These are phyloP conservation scores for Pelecanus crispus DNA, from an alignment of 2,113 vertebrate species.

Conservation along the genomic window DNA sequence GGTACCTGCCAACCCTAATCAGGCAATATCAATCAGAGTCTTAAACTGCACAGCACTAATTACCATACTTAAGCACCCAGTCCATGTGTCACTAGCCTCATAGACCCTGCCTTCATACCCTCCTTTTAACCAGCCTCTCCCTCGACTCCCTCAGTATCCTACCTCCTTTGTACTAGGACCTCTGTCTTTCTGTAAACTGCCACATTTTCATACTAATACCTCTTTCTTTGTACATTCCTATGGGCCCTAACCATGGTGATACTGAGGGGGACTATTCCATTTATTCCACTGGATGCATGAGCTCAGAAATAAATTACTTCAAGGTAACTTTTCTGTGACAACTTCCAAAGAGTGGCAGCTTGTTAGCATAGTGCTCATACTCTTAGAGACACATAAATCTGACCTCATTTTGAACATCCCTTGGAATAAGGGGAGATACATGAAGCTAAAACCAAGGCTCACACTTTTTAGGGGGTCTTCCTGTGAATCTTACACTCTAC, in stretches of 20 bases:
- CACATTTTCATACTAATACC: neutral
- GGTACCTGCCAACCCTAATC: neutral
- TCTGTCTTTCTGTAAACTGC: neutral
- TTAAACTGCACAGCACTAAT: neutral
- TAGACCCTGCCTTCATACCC: neutral
- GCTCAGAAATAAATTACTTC: neutral
- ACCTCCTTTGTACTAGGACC: neutral
- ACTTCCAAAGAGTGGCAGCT: neutral
- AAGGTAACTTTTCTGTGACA: neutral
- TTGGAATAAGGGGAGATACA: neutral
- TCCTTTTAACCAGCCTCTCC: neutral
- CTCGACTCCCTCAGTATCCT: neutral
- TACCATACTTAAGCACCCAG: neutral
- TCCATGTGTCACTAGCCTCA: neutral
- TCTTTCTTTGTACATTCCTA: neutral
- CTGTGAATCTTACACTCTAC: neutral
- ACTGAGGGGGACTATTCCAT: neutral
- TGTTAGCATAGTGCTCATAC: neutral
- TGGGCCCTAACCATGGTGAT: neutral
- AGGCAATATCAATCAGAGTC: neutral
- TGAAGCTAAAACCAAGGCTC: neutral
- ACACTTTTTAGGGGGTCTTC: neutral
- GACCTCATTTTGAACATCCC: neutral
- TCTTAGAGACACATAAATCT: neutral
- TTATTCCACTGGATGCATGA: rapidly evolving